These are phyloP conservation scores for Nerophis ophidion DNA, from an alignment of 2,113 vertebrate species.

Conservation along the genomic window DNA sequence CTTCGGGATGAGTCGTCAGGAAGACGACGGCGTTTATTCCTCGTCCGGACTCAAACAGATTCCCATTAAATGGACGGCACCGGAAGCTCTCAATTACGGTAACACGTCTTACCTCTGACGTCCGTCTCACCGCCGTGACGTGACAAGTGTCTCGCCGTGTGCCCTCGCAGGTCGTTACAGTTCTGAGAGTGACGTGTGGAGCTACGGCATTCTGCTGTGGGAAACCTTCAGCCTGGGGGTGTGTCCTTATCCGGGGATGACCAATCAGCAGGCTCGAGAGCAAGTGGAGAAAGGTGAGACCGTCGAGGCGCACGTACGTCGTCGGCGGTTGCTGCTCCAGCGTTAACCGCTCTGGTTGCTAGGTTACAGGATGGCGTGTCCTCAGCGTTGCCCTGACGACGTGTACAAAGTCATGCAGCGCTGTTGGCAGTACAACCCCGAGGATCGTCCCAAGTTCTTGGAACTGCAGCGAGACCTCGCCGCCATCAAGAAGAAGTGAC, in stretches of 20 bases:
- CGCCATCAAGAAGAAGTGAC: slow-evolving; percentile 81
- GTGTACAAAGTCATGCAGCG: slow-evolving; percentile 89
- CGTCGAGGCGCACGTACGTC: too few relatives aligned
- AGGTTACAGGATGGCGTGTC: slow-evolving; percentile 95
- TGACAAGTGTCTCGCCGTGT: slow-evolving; percentile 17
- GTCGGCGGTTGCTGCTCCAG: neutral
- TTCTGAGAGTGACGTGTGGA: slow-evolving; percentile 97
- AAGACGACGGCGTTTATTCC: slow-evolving; percentile 93
- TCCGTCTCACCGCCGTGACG: neutral
- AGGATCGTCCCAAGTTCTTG: slow-evolving; percentile 87
- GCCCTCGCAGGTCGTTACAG: slow-evolving; percentile 85
- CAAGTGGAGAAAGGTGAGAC: slow-evolving; percentile 92
- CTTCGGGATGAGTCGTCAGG: slow-evolving; percentile 97
- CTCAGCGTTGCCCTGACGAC: slow-evolving; percentile 92
- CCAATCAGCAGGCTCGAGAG: slow-evolving; percentile 95
- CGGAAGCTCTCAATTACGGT: slow-evolving; percentile 98
- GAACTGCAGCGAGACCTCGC: slow-evolving; percentile 87
- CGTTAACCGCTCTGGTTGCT: slow-evolving; percentile 2
- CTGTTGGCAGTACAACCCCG: slow-evolving; percentile 95
- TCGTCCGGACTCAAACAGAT: slow-evolving; percentile 97
- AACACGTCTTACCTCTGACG: slow-evolving; percentile 26
- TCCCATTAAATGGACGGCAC: slow-evolving; percentile 98
- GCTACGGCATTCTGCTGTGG: slow-evolving; percentile 95
- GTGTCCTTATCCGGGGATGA: slow-evolving; percentile 97
- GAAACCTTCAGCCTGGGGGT: slow-evolving; percentile 96